These are phyloP conservation scores for Cariama cristata DNA, from an alignment of 2,113 vertebrate genomes.

Conservation along the genomic window DNA sequence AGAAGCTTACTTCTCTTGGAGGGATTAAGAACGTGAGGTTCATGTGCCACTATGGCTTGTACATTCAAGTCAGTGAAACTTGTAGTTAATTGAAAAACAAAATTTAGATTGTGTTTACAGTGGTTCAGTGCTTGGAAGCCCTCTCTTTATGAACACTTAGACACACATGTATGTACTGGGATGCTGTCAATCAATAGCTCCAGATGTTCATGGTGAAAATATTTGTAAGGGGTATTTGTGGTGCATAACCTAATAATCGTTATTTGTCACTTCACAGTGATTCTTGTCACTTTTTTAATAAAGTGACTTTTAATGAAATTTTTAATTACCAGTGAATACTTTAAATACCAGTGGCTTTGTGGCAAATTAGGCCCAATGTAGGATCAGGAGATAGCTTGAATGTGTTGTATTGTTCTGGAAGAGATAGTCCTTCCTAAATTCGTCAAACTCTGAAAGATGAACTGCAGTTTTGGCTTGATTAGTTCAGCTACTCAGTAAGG, in stretches of 20 bases:
- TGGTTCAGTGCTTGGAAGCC: neutral
- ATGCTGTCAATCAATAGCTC: neutral
- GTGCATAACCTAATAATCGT: neutral
- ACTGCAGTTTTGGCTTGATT: neutral
- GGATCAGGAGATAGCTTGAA: neutral
- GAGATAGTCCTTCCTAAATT: neutral
- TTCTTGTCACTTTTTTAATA: neutral
- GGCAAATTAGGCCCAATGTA: neutral
- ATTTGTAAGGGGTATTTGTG: neutral
- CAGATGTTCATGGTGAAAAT: neutral
- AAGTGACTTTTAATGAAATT: neutral
- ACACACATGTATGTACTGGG: rapidly evolving
- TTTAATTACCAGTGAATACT: neutral
- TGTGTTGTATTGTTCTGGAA: neutral
- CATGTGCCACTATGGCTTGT: neutral
- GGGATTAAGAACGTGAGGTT: neutral
- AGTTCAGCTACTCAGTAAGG: neutral
- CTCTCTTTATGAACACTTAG: neutral
- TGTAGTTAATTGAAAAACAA: neutral
- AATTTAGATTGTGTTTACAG: neutral
- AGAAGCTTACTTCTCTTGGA: neutral
- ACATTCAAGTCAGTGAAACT: neutral
- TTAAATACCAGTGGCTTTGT: neutral
- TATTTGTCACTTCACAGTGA: neutral
- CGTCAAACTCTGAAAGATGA: neutral